Conservation (phyloP, 1,140 invertebrate species). For the Dreissena polymorpha region DNA sequence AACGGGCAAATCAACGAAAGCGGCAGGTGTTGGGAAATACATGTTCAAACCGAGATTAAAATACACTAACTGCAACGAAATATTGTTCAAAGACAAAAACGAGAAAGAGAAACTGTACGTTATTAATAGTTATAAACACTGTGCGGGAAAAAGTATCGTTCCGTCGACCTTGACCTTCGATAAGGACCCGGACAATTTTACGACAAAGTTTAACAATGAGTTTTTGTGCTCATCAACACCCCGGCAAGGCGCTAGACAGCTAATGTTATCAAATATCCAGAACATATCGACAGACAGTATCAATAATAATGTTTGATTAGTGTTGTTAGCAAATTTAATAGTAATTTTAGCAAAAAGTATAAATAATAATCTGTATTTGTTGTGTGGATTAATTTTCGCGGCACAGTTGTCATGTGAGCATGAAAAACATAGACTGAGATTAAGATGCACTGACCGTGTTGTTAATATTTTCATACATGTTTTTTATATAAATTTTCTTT, state of each 20-base stretch:
- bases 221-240: conserved; percentile 34
- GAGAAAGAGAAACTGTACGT: conserved; percentile 39
- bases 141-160: conserved; percentile 35
- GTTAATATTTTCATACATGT: too few relatives aligned
- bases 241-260: not conserved
- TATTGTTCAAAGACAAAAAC: conserved; percentile 12
- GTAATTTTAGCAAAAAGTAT: too few relatives aligned
- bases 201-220: conserved; percentile 22
- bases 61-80: conserved; percentile 15
- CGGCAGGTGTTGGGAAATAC: conserved; percentile 32
- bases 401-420: too few relatives aligned
- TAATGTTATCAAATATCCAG: not conserved
- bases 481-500: too few relatives aligned
- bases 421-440: too few relatives aligned
- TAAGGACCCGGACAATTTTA: conserved; percentile 32
- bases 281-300: not conserved
- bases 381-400: too few relatives aligned
- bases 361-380: too few relatives aligned
- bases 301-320: too few relatives aligned
- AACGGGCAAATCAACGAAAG: not conserved
- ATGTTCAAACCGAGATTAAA: conserved; percentile 46
- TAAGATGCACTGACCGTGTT: too few relatives aligned
- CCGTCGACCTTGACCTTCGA: conserved; percentile 35
- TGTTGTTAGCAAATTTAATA: too few relatives aligned
- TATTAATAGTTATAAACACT: conserved; percentile 49